Evolutionary conservation across 2,797 vertebrate species (phyloP), one percentile per base, ranked within the genome.

Genomic region (Zenarchopterus dispar): DNA sequence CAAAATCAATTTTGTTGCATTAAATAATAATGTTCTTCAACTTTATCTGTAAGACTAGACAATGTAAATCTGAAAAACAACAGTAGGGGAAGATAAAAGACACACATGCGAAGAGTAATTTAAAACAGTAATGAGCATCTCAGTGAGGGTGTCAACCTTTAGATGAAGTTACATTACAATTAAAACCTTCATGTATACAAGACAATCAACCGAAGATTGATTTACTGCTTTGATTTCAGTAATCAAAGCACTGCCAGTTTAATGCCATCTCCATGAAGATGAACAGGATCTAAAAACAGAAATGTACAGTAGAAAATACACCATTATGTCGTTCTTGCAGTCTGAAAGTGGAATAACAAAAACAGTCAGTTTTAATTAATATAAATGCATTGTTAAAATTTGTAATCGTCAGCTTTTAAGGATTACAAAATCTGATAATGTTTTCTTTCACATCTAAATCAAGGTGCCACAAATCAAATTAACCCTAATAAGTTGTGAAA

Each of bases 161-260:
- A 80, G 70, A 82, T 82, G 43, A 65, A 60, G 62, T 75, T 78
- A 65, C 31, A 45, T 22, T 48, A 52, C 49, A 76, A 78, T 78
- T 59, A 78, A 56, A 36, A 79, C 43, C 63, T 50, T 48, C 44
- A 63, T 59, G 61, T 18, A 78, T 73, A 77, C 58, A 67, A 70
- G 70, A 79, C 47, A 56, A 77, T 71, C 51, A 73, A 62, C 36
- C 13, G 13, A 13, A 39, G 36, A 15, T 39, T 28, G 28, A 8
- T 28, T 28, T 8, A 28, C 28, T 28, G 28, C 28, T 28, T 28
- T 28, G 28, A 8, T 47, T 76, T 63, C 45, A 63, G 68, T 70
- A 65, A 60, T 64, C 56, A 60, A 41, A 45, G 9, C 18, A 56
- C 47, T 33, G 57, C 62, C 10, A 41, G 42, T 74, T 67, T 47